Evolutionary conservation across 2,888 invertebrate species (phyloP).

Genomic region (Eristalinus sepulchralis): DNA sequence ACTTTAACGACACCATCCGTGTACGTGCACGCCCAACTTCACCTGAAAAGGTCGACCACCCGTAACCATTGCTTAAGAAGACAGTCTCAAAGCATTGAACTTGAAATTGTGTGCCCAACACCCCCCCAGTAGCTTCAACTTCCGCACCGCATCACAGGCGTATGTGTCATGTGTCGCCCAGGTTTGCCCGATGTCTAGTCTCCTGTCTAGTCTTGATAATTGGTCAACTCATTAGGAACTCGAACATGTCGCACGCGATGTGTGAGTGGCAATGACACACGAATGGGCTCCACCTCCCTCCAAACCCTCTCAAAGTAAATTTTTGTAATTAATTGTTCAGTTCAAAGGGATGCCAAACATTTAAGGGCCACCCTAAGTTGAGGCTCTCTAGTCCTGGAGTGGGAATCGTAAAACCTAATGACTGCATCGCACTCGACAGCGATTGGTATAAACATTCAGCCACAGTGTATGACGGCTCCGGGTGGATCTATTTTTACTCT

Average conservation of each 20-base stretch:
- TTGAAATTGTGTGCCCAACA: constrained; percentile 10
- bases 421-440: constrained; percentile 36
- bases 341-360: background rate
- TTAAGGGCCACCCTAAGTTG: background rate
- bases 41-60: constrained; percentile 45
- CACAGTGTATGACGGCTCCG: background rate
- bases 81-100: constrained; percentile 40
- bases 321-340: background rate
- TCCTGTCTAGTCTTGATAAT: constrained; percentile 23
- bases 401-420: constrained; percentile 36
- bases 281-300: background rate
- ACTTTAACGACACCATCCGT: background rate
- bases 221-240: constrained; percentile 16
- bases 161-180: constrained; percentile 12
- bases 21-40: constrained; percentile 15
- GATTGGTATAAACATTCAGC: constrained; percentile 46
- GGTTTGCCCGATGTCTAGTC: background rate
- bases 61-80: background rate
- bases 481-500: constrained; percentile 49
- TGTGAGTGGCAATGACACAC: background rate
- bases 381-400: background rate
- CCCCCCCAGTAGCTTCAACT: background rate
- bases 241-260: constrained; percentile 12
- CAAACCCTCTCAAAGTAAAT: background rate
- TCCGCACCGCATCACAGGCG: background rate